Percentiles rank a stretch among this genome's conserved stretches.
phyloP scores from a whole-genome alignment of 92 coral and sea anemone species.

The Actinostola sp. region DNA sequence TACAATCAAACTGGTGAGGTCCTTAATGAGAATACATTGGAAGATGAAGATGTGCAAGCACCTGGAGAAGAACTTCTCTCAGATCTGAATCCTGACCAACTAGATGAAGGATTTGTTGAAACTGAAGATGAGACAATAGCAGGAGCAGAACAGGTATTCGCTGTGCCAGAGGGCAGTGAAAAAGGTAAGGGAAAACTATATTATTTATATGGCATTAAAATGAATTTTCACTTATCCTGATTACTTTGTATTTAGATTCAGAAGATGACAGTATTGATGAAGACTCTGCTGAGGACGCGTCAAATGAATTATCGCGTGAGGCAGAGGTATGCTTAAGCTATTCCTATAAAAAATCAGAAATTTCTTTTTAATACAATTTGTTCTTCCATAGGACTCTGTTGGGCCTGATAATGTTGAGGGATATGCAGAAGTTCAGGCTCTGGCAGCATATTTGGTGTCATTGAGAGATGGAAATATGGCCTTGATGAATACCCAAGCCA shows the following conservation, averaged over 20 bases:
- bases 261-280: conserved; percentile 26
- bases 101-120: conserved; percentile 60
- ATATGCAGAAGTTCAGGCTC: conserved; percentile 41
- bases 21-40: conserved; percentile 3
- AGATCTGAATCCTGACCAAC: conserved; percentile 37
- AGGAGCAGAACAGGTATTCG: conserved; percentile 23
- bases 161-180: conserved; percentile 3
- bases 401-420: conserved; percentile 61
- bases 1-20: conserved; percentile 47
- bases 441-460: conserved; percentile 43
- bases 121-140: conserved; percentile 45
- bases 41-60: conserved; percentile 9
- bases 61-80: conserved; percentile 30
- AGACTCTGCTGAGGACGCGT: conserved; percentile 18
- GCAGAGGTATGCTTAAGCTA: conserved; percentile 28
- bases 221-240: background rate
- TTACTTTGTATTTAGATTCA: conserved; percentile 17
- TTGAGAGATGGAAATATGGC: conserved; percentile 36
- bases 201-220: background rate
- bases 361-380: background rate
- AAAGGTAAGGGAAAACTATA: background rate
- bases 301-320: conserved; percentile 38
- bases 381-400: conserved; percentile 31
- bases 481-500: conserved; percentile 42
- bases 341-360: background rate